Conservation (phyloP, 2,888 invertebrate species). For the Amblyjoppa proteus region DNA sequence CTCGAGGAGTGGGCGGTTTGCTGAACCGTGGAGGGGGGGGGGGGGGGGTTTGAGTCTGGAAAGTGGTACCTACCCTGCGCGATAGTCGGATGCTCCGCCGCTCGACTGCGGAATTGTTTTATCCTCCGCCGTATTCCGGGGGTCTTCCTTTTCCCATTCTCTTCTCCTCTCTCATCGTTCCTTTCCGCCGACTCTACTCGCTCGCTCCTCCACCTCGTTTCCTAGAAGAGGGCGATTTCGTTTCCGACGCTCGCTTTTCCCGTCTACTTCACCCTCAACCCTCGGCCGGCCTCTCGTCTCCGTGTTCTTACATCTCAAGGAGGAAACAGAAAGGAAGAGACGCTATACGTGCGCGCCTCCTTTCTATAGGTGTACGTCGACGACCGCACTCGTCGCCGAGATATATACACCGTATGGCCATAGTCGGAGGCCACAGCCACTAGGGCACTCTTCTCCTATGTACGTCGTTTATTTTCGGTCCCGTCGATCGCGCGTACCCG, state of each 20-base stretch:
- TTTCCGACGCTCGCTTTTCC: slow-evolving; percentile 66
- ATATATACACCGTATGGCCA: slow-evolving; percentile 13
- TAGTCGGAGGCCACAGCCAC: slow-evolving; percentile 15
- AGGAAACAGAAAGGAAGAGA: slow-evolving; percentile 30
- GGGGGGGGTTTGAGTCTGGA: slow-evolving; percentile 45
- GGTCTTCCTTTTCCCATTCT: slow-evolving; percentile 45
- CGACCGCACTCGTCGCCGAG: slow-evolving; percentile 9
- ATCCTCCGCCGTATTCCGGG: slow-evolving; percentile 68
- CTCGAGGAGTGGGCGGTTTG: slow-evolving; percentile 32
- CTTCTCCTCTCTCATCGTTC: slow-evolving; percentile 18
- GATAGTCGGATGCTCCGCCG: slow-evolving; percentile 69
- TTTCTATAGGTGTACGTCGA: slow-evolving; percentile 27
- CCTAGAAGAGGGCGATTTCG: slow-evolving; percentile 67
- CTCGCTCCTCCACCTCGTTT: slow-evolving; percentile 54
- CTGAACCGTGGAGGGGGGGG: slow-evolving; percentile 37
- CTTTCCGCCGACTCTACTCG: slow-evolving; percentile 3
- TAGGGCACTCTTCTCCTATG: slow-evolving; percentile 22
- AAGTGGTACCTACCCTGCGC: slow-evolving; percentile 69
- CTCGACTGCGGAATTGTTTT: slow-evolving; percentile 72
- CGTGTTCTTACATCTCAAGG: slow-evolving; percentile 33
- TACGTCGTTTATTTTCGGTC: slow-evolving; percentile 49
- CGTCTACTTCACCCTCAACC: slow-evolving; percentile 52
- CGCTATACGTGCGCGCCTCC: slow-evolving; percentile 53
- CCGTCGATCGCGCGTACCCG: slow-evolving; percentile 53
- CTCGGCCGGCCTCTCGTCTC: slow-evolving; percentile 27